Evolutionary conservation across 2,797 vertebrate genomes (phyloP).

Genomic region (Crocodylus rhombifer): DNA sequence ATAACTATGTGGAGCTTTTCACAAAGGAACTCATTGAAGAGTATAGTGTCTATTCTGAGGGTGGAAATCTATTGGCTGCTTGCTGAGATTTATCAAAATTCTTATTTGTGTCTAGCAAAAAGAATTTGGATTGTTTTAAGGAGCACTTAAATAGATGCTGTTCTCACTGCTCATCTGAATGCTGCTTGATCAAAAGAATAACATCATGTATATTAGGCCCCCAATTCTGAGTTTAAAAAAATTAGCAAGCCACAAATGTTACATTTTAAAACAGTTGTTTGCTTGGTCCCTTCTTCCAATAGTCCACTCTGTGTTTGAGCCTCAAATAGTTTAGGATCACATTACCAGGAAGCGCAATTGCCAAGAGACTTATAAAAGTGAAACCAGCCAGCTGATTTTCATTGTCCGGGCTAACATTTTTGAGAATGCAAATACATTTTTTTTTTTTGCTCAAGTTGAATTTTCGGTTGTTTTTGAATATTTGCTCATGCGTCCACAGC

Average conservation of each 20-base stretch:
- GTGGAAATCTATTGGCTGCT: not conserved
- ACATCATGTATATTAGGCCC: constrained; percentile 52
- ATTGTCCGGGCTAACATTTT: not conserved
- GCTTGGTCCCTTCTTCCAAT: not conserved
- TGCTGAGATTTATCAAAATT: not conserved
- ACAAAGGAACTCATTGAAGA: not conserved
- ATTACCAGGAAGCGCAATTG: not conserved
- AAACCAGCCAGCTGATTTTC: not conserved
- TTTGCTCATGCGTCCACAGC: not conserved
- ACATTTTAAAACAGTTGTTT: not conserved
- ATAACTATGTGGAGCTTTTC: not conserved
- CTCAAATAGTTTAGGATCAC: not conserved
- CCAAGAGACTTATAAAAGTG: not conserved
- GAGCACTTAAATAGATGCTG: not conserved
- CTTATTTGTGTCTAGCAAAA: constrained; percentile 39
- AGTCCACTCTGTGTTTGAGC: not conserved
- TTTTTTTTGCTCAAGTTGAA: too few relatives aligned
- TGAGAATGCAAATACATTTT: not conserved
- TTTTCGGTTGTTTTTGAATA: not conserved
- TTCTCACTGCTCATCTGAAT: not conserved
- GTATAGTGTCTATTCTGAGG: not conserved
- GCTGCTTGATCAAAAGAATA: constrained; percentile 16
- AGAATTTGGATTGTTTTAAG: constrained; percentile 32
- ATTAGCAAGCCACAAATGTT: not conserved
- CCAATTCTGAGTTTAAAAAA: constrained; percentile 6